Conservation (phyloP, 2,797 vertebrate genomes). For the Lacerta bilineata region DNA sequence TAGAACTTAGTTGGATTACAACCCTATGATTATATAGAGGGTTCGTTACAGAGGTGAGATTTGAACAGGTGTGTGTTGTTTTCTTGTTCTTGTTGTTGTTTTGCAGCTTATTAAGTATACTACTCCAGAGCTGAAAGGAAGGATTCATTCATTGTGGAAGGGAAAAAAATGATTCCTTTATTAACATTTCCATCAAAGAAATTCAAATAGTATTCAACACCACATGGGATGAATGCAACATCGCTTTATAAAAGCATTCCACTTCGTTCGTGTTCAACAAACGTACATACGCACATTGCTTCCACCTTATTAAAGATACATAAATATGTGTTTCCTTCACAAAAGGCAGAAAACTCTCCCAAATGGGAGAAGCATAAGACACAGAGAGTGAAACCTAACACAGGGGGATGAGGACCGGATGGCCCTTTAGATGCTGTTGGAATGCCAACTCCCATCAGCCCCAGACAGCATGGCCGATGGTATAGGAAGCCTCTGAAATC, state of each 20-base stretch:
- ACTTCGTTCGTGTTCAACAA: slow-evolving; percentile 1
- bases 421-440: slow-evolving; percentile 22
- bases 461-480: too few species aligned
- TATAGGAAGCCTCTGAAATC: too few species aligned
- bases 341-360: slow-evolving; percentile 72
- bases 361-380: slow-evolving; percentile 43
- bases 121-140: slow-evolving; percentile 27
- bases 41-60: neutral
- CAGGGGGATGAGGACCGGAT: neutral
- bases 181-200: slow-evolving; percentile 59
- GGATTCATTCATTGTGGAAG: neutral
- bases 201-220: slow-evolving; percentile 43
- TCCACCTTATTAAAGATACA: slow-evolving; percentile 46
- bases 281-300: slow-evolving; percentile 17
- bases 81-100: too few species aligned
- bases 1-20: too few species aligned
- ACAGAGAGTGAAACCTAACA: slow-evolving; percentile 3
- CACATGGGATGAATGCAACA: slow-evolving; percentile 62
- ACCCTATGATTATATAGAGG: neutral
- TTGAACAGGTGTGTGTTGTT: neutral
- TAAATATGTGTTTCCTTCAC: slow-evolving; percentile 69
- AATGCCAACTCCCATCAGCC: too few species aligned
- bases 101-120: neutral
- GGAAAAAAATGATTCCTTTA: slow-evolving; percentile 30
- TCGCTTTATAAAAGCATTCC: slow-evolving; percentile 71